Conservation (phyloP, 2,113 vertebrate genomes). For the Rhizomys pruinosus region DNA sequence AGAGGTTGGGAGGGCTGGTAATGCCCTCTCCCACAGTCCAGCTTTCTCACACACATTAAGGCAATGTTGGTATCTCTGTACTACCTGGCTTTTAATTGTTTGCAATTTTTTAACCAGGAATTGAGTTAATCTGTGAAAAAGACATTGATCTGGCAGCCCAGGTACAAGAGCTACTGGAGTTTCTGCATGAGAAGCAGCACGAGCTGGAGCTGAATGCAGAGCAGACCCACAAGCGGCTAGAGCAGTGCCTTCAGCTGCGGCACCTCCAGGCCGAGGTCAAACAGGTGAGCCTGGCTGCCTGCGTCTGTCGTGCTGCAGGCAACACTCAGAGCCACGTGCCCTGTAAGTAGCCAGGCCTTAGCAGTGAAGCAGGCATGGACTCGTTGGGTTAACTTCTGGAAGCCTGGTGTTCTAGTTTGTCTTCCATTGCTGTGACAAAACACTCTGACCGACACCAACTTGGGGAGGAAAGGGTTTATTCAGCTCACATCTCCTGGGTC, state of each 20-base stretch:
- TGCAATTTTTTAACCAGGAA: slow-evolving; percentile 87
- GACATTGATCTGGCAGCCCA: slow-evolving; percentile 98
- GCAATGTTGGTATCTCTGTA: not conserved
- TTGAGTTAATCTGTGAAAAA: slow-evolving; percentile 97
- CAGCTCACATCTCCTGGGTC: too few species aligned
- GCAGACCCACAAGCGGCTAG: slow-evolving; percentile 94
- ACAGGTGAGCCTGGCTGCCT: slow-evolving; percentile 89
- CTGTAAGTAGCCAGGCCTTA: not conserved
- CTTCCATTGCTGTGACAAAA: too few species aligned
- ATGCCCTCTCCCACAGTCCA: not conserved
- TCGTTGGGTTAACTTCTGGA: not conserved
- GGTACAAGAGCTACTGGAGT: slow-evolving; percentile 98
- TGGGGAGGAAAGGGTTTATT: too few species aligned
- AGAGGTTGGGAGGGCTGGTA: not conserved
- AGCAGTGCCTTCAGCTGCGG: slow-evolving; percentile 96
- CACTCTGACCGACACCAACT: too few species aligned
- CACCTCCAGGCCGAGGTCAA: slow-evolving; percentile 98
- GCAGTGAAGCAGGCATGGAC: not conserved
- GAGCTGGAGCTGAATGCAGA: slow-evolving; percentile 96
- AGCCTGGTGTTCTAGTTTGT: too few species aligned
- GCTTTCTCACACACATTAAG: not conserved
- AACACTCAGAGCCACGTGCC: not conserved
- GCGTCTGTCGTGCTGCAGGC: not conserved
- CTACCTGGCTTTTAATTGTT: slow-evolving; percentile 57
- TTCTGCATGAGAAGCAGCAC: slow-evolving; percentile 98